A percentile compares a stretch with the other conserved stretches of the same genome.
phyloP scores from a whole-genome alignment of 2,888 invertebrate species.

The Osmoderma eremita region DNA sequence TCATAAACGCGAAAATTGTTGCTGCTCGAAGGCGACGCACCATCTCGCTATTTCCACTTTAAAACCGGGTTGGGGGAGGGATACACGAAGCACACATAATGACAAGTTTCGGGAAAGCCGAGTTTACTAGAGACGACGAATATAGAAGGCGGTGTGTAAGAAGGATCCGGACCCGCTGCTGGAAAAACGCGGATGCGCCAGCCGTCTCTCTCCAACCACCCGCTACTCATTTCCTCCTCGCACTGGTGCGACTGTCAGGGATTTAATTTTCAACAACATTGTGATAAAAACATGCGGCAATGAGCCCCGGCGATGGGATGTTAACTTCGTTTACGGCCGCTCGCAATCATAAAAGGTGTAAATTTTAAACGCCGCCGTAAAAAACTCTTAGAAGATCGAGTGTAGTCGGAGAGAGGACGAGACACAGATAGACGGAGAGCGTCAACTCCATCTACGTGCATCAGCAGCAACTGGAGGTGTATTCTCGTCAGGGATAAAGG shows the following conservation, averaged over 20 bases:
- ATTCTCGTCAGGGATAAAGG: neutral
- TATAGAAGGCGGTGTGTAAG: constrained; percentile 2
- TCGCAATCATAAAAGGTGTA: constrained; percentile 54
- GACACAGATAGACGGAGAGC: neutral
- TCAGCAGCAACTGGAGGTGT: neutral
- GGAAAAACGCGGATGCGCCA: neutral
- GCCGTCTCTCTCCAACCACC: constrained; percentile 5
- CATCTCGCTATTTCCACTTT: no score
- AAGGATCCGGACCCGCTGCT: constrained; percentile 10
- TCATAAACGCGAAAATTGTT: constrained; percentile 44
- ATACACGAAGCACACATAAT: constrained; percentile 38
- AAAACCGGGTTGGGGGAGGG: constrained; percentile 24
- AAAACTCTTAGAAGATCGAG: constrained; percentile 30
- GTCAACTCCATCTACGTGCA: constrained; percentile 6
- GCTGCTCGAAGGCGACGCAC: constrained; percentile 35
- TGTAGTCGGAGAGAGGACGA: neutral
- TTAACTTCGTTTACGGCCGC: constrained; percentile 56
- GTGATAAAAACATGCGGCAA: constrained; percentile 55
- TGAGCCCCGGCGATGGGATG: constrained; percentile 56
- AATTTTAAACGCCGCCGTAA: constrained; percentile 49
- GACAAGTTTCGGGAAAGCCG: constrained; percentile 48
- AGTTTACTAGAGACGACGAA: constrained; percentile 39
- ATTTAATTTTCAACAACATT: constrained; percentile 59
- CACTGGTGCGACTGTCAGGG: constrained; percentile 38
- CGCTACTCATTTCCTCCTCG: neutral